phyloP scores from a whole-genome alignment of 2,888 invertebrate genomes.

The Neocrepidodera transversa region DNA sequence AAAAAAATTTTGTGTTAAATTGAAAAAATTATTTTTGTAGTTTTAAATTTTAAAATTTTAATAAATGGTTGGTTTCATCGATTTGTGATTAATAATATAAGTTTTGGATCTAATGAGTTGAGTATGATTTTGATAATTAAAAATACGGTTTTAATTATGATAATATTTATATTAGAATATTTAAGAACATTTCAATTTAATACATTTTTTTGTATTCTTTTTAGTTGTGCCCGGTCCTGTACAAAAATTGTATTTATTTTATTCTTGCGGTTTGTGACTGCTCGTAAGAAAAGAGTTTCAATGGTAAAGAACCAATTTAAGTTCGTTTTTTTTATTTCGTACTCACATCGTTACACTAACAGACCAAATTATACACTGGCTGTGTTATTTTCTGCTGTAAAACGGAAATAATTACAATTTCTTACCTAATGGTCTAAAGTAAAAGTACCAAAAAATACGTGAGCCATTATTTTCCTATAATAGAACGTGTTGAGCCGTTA shows the following conservation, averaged over 20 bases:
- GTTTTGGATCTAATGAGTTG: too few relatives aligned
- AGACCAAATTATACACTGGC: slow-evolving; percentile 32
- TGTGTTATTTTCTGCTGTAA: slow-evolving; percentile 30
- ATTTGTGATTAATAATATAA: too few relatives aligned
- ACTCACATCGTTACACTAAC: slow-evolving; percentile 33
- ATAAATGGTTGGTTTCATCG: too few relatives aligned
- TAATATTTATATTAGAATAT: too few relatives aligned
- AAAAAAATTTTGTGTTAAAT: too few relatives aligned
- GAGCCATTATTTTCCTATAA: slow-evolving; percentile 32
- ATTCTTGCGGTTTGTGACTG: slow-evolving; percentile 23
- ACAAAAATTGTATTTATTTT: slow-evolving; percentile 22
- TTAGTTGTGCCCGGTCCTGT: neutral
- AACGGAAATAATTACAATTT: slow-evolving; percentile 33
- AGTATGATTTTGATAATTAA: too few relatives aligned
- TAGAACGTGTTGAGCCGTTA: slow-evolving; percentile 29
- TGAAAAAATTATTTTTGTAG: too few relatives aligned
- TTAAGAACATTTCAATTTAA: too few relatives aligned
- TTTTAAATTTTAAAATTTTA: too few relatives aligned
- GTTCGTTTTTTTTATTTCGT: slow-evolving; percentile 14
- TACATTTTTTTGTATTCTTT: too few relatives aligned
- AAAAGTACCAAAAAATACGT: slow-evolving; percentile 35
- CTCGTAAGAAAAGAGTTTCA: slow-evolving; percentile 15
- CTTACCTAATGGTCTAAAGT: slow-evolving; percentile 30
- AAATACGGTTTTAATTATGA: too few relatives aligned
- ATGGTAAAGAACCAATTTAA: slow-evolving; percentile 31